A percentile compares a stretch with the other conserved stretches of the same genome.
phyloP scores from a whole-genome alignment of 2,888 invertebrate genomes.

The Heliconius aoede region DNA sequence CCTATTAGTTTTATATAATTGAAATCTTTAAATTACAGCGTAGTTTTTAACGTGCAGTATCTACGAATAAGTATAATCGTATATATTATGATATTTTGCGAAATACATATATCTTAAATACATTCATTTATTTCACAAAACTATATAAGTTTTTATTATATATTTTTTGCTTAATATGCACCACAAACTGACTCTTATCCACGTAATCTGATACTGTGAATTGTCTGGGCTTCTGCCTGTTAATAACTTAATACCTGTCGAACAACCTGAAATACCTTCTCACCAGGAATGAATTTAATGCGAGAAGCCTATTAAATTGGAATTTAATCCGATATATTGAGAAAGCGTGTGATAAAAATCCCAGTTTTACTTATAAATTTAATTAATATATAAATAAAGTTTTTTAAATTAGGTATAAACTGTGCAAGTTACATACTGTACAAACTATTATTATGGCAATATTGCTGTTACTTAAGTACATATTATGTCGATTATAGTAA shows the following conservation, averaged over 20 bases:
- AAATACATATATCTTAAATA: not conserved
- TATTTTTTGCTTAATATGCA: constrained; percentile 33
- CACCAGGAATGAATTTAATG: constrained; percentile 65
- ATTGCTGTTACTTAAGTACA: not conserved
- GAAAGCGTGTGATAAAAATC: constrained; percentile 40
- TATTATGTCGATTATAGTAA: constrained; percentile 11
- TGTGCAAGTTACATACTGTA: not conserved
- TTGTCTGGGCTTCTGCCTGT: constrained; percentile 61
- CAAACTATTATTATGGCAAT: not conserved
- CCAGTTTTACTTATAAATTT: not conserved
- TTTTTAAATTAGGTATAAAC: too few species aligned
- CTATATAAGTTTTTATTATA: not conserved
- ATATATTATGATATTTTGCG: too few species aligned
- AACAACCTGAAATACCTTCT: constrained; percentile 55
- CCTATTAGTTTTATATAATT: too few species aligned
- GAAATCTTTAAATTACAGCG: too few species aligned
- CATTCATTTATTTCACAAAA: not conserved
- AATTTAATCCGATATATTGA: constrained; percentile 58
- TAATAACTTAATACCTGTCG: constrained; percentile 29
- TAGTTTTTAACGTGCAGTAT: too few species aligned
- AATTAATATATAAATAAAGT: too few species aligned
- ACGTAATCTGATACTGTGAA: constrained; percentile 59
- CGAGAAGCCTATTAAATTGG: constrained; percentile 71
- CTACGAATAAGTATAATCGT: too few species aligned
- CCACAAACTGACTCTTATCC: constrained; percentile 50